phyloP scores from a whole-genome alignment of 2,888 invertebrate species.

The Apamea monoglypha region DNA sequence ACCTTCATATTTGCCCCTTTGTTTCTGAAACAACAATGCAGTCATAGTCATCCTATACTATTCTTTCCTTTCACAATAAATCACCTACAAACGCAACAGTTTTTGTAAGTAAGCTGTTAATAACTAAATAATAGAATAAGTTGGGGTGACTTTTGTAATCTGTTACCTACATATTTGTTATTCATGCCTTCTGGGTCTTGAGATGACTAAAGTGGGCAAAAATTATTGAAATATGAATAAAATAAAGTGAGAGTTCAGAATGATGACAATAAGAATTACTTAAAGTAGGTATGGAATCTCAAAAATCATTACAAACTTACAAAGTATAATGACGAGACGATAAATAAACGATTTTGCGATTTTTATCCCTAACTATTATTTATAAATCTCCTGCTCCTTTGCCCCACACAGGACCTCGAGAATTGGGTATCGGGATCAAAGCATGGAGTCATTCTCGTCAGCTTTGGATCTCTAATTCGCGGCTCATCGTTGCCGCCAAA shows the following conservation, averaged over 20 bases:
- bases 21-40: neutral
- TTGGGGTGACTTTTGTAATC: neutral
- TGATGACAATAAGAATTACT: neutral
- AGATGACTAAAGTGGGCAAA: neutral
- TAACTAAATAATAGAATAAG: neutral
- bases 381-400: neutral
- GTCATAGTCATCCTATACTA: neutral
- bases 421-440: constrained; percentile 90
- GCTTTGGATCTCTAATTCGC: constrained; percentile 93
- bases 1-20: neutral
- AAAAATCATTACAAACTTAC: too few relatives aligned
- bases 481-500: constrained; percentile 90
- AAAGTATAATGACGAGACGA: neutral
- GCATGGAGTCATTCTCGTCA: constrained; percentile 92
- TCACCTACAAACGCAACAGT: neutral
- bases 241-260: neutral
- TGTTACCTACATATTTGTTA: too few relatives aligned
- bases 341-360: neutral
- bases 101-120: neutral
- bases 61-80: constrained; percentile 14
- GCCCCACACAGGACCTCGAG: constrained; percentile 84
- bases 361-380: neutral
- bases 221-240: neutral
- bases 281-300: too few relatives aligned
- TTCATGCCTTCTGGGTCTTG: neutral